Percentiles rank a stretch among this genome's conserved stretches.
phyloP scores from a whole-genome alignment of 2,888 invertebrate genomes.

The Xestia xanthographa region DNA sequence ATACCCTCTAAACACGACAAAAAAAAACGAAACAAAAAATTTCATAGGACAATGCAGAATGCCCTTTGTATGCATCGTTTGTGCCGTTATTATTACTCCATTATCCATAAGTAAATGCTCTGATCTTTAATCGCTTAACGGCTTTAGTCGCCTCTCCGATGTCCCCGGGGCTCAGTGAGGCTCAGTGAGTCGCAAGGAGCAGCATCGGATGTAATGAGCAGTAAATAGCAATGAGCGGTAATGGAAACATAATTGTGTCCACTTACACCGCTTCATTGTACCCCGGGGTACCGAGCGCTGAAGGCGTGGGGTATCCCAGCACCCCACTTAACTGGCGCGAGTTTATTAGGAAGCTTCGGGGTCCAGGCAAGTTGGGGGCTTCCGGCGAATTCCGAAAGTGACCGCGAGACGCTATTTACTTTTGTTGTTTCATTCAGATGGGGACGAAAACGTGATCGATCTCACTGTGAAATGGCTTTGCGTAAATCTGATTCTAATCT shows the following conservation, averaged over 20 bases:
- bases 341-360: slow-evolving; percentile 29
- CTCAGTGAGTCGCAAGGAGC: slow-evolving; percentile 2
- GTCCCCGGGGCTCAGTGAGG: not conserved
- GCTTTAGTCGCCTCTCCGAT: not conserved
- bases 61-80: not conserved
- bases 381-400: not conserved
- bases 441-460: slow-evolving; percentile 22
- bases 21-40: not conserved
- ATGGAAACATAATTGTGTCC: slow-evolving; percentile 44
- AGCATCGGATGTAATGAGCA: slow-evolving; percentile 31
- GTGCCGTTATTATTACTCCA: not conserved
- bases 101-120: not conserved
- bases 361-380: not conserved
- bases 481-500: slow-evolving; percentile 8
- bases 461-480: slow-evolving; percentile 2
- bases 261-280: slow-evolving; percentile 7
- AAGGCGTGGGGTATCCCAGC: not conserved
- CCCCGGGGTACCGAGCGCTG: not conserved
- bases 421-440: slow-evolving; percentile 24
- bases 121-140: slow-evolving; percentile 1
- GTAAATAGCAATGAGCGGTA: slow-evolving; percentile 51
- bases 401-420: slow-evolving; percentile 13
- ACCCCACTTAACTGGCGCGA: slow-evolving; percentile 23
- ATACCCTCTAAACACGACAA: not conserved
- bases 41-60: not conserved